Conservation (phyloP, 2,113 vertebrate genomes). For the Hippoglossus stenolepis region DNA sequence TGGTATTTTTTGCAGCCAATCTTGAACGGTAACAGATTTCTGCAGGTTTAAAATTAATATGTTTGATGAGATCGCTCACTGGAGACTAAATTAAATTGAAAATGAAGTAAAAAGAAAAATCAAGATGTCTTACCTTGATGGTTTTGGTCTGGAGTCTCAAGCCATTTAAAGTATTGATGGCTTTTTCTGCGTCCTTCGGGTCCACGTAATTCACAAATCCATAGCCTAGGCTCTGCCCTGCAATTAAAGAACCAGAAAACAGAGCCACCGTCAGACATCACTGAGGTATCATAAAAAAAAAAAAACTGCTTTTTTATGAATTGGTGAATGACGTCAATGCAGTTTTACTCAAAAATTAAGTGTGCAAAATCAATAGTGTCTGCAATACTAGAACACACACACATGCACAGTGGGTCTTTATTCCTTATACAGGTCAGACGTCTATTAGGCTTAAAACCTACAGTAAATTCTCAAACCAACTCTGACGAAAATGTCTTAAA, state of each 20-base stretch:
- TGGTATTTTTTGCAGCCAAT: conserved; percentile 15
- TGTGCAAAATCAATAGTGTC: neutral
- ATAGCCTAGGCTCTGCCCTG: conserved; percentile 98
- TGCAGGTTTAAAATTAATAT: neutral
- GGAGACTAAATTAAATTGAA: neutral
- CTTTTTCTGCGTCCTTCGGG: conserved; percentile 97
- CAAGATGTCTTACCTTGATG: conserved; percentile 90
- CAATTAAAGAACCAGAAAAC: conserved; percentile 39
- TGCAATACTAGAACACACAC: neutral
- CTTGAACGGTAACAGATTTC: conserved; percentile 15
- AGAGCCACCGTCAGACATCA: neutral
- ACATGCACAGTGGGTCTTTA: neutral
- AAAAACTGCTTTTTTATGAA: neutral
- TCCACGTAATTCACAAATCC: conserved; percentile 99
- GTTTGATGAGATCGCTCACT: neutral
- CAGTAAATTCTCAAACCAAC: conserved; percentile 16
- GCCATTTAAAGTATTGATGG: conserved; percentile 97
- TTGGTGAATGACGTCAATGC: neutral
- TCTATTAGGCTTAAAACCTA: neutral
- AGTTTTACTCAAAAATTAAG: neutral
- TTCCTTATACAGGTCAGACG: conserved; percentile 13
- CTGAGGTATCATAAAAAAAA: neutral
- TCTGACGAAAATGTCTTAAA: conserved; percentile 47
- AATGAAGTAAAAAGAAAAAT: neutral
- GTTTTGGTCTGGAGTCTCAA: conserved; percentile 99